Evolutionary conservation across 2,888 invertebrate species (phyloP), one percentile per base, ranked within the genome.

Genomic region (Hyalella azteca): DNA sequence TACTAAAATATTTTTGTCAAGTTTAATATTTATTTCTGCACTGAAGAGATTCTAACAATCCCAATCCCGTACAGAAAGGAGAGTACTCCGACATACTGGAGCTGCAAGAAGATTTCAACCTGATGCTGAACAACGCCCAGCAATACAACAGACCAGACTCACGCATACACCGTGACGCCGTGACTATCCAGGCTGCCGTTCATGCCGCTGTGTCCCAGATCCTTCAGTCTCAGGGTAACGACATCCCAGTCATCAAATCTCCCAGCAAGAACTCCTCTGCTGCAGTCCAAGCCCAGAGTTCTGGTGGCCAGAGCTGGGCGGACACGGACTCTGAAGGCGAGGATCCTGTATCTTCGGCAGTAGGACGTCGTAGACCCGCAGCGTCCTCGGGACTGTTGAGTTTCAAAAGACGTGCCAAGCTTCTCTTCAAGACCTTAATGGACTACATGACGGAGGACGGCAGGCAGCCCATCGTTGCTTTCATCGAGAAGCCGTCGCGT

Each of bases 121-220:
- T 97, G 76, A 96, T 98, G 93, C 95, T 98, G 88, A 96, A 97
- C 87, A 99, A 99, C 89, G 98, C 98, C 15, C 95, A 94, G 87
- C 93, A 93, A 86, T 96, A 96, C 87, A 96, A 95, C 88, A 89
- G 93, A 66, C 91, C 93, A 76, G 93, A 93, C 54, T 94, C 95
- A 59, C 91, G 93, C 86, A 90, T 95, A 19, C 95, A 94, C 87
- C 94, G 94, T 88, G 92, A 95, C 88, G 95, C 96, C 73, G 92
- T 93, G 0, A 93, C 93, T 87, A 90, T 97, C 87, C 93, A 95
- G 86, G 93, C 93, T 89, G 91, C 93, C 66, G 93, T 95, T 92
- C 93, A 45, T 11, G 75, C 75, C 0, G 75, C 75, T 11, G 75
- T 39, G 22, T 39, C 29, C 2, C 75, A 75, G 45, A 75, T 75